phyloP scores from a whole-genome alignment of 2,797 vertebrate genomes.

The Mareca penelope region DNA sequence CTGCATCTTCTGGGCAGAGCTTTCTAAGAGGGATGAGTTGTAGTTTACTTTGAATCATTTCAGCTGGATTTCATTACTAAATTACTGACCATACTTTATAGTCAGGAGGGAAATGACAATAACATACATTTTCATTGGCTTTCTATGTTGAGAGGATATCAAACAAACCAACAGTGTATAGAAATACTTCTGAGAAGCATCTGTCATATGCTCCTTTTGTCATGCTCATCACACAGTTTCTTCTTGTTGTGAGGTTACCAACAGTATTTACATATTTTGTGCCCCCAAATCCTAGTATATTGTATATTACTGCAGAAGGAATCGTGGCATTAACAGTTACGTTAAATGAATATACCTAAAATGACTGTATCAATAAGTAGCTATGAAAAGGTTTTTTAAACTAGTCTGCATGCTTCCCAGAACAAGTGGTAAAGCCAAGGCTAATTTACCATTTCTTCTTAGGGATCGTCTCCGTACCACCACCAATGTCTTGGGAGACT shows the following conservation, averaged over 20 bases:
- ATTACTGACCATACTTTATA: neutral
- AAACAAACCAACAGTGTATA: neutral
- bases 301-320: neutral
- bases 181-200: neutral
- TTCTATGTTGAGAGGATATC: neutral
- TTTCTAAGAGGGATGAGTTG: neutral
- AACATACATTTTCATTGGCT: neutral
- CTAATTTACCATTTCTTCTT: neutral
- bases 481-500: slow-evolving; percentile 95
- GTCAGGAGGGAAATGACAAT: neutral
- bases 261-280: neutral
- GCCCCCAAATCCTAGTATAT: neutral
- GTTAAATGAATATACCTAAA: neutral
- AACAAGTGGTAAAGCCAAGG: neutral
- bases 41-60: neutral
- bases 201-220: neutral
- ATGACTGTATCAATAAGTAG: neutral
- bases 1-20: neutral
- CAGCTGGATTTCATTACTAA: neutral
- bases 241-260: neutral
- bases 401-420: neutral
- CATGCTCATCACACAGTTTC: rapidly evolving
- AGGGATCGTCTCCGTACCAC: slow-evolving; percentile 97
- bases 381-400: neutral
- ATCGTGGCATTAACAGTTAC: neutral